These are phyloP conservation scores for Gavialis gangeticus DNA, from an alignment of 2,113 vertebrate species.

Conservation along the genomic window DNA sequence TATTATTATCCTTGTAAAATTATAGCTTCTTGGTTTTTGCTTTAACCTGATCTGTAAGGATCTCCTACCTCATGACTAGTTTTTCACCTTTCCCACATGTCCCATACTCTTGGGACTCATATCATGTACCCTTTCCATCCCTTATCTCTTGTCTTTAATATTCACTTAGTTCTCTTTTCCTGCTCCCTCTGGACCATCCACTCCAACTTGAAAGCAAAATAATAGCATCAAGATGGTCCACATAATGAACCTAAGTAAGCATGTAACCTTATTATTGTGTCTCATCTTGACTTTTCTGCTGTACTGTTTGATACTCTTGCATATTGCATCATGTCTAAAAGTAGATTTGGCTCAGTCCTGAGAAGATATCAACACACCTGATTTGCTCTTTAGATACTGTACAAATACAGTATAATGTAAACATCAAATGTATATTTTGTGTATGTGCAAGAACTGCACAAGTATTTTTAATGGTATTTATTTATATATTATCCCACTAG, in stretches of 20 bases:
- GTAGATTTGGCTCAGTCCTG: neutral
- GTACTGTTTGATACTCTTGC: neutral
- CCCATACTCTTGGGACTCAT: neutral
- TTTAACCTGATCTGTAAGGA: neutral
- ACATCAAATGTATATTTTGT: neutral
- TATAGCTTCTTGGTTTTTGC: neutral
- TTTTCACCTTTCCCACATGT: neutral
- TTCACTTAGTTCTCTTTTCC: neutral
- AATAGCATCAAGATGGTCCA: neutral
- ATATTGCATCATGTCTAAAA: neutral
- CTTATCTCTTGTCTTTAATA: neutral
- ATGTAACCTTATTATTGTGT: neutral
- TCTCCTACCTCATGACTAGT: neutral
- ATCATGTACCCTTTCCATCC: neutral
- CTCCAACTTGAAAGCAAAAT: neutral
- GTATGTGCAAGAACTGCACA: neutral
- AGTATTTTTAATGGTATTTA: neutral
- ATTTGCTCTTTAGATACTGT: neutral
- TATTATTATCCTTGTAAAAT: neutral
- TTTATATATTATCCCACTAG: too few species aligned
- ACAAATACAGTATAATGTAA: neutral
- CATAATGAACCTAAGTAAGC: constrained; percentile 1
- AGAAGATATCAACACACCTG: neutral
- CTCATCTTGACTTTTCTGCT: neutral
- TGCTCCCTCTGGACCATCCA: neutral